Conservation (phyloP, 1,140 invertebrate species). For the Venturia canescens region DNA sequence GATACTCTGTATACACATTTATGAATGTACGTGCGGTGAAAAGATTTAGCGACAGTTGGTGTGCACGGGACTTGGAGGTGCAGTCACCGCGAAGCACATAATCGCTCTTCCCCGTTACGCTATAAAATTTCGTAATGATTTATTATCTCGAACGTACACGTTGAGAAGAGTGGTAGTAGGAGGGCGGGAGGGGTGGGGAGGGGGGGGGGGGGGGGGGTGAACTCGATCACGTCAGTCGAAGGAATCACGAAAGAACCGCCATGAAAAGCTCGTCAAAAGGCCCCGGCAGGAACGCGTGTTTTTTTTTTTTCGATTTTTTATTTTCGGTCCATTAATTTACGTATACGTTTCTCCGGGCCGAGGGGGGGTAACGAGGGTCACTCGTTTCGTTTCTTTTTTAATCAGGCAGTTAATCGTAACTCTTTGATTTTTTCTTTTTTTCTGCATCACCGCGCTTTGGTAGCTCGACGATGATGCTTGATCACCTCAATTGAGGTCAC, state of each 20-base stretch:
- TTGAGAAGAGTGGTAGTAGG: background rate
- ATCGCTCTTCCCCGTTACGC: slow-evolving; percentile 40
- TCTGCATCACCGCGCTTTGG: background rate
- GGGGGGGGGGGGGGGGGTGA: too few species aligned
- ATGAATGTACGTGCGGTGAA: background rate
- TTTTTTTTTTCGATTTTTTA: background rate
- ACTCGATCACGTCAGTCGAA: background rate
- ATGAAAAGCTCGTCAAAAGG: background rate
- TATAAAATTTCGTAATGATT: slow-evolving; percentile 44
- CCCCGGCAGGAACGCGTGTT: background rate
- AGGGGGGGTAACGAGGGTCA: background rate
- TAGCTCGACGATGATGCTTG: background rate
- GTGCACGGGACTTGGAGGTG: slow-evolving; percentile 1
- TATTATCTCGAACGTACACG: background rate
- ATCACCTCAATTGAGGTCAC: background rate
- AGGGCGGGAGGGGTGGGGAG: background rate
- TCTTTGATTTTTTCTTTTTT: background rate
- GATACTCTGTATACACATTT: background rate
- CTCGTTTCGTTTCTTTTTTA: background rate
- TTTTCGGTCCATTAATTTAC: background rate
- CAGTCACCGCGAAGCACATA: slow-evolving; percentile 18
- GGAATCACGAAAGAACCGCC: background rate
- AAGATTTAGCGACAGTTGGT: slow-evolving; percentile 32
- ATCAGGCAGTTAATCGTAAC: background rate
- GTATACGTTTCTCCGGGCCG: background rate